phyloP scores from a whole-genome alignment of 2,113 vertebrate genomes.

The Motacilla tschutschensis region DNA sequence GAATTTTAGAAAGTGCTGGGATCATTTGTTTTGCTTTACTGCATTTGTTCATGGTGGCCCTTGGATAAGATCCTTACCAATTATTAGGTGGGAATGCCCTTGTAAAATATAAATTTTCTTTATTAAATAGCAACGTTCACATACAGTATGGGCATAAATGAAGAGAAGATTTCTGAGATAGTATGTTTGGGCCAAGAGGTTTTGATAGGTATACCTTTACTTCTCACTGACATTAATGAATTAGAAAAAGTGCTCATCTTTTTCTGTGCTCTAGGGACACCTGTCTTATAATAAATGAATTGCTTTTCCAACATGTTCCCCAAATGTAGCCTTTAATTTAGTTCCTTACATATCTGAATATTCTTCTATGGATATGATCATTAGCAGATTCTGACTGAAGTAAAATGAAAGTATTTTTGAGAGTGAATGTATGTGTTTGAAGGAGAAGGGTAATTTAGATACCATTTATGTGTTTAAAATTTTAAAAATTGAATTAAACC shows the following conservation, averaged over 20 bases:
- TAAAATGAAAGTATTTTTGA: slow-evolving; percentile 1
- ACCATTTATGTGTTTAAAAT: neutral
- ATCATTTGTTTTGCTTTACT: neutral
- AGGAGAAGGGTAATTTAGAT: neutral
- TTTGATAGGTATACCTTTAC: slow-evolving; percentile 9
- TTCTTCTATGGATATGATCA: neutral
- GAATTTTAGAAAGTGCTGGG: neutral
- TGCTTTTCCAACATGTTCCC: slow-evolving; percentile 42
- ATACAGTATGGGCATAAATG: neutral
- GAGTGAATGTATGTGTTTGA: slow-evolving; percentile 20
- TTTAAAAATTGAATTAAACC: neutral
- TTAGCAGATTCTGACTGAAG: neutral
- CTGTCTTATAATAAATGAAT: slow-evolving; percentile 17
- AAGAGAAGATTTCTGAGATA: slow-evolving; percentile 20
- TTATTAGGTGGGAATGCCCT: neutral
- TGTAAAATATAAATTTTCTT: neutral
- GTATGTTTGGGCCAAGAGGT: slow-evolving; percentile 8
- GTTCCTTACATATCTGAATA: slow-evolving; percentile 15
- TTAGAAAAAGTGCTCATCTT: slow-evolving; percentile 13
- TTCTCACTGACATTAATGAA: neutral
- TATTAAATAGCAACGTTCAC: neutral
- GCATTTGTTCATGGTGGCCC: neutral
- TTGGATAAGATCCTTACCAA: neutral
- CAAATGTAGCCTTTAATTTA: slow-evolving; percentile 24
- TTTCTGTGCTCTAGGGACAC: slow-evolving; percentile 37